Evolutionary conservation across 2,113 vertebrate genomes (phyloP).

Genomic region (Apodemus sylvaticus): DNA sequence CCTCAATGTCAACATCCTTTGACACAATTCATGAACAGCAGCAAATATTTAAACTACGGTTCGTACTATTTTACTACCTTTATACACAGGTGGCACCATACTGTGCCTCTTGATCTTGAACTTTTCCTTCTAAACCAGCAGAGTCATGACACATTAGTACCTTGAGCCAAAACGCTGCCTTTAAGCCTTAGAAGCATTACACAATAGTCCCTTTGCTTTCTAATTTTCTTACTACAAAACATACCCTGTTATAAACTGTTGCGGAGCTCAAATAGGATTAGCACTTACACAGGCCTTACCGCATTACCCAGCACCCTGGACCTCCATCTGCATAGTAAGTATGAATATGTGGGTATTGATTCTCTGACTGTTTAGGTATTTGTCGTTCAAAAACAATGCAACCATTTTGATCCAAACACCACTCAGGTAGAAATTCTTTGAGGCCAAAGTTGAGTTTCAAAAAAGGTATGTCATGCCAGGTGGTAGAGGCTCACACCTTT

Average conservation of each 20-base stretch:
- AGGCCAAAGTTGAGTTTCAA: background rate
- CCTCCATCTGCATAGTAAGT: background rate
- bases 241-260: background rate
- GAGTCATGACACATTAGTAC: background rate
- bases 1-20: background rate
- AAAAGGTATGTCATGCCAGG: background rate
- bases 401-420: background rate
- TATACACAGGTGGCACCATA: background rate
- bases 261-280: background rate
- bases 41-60: background rate
- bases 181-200: background rate
- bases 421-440: background rate
- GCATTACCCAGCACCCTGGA: background rate
- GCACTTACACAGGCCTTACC: background rate
- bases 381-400: background rate
- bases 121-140: background rate
- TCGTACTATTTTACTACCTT: background rate
- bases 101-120: background rate
- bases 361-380: background rate
- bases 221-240: background rate
- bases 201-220: background rate
- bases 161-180: background rate
- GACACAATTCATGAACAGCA: conserved; percentile 2
- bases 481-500: too few relatives aligned
- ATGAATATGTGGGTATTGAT: background rate